Evolutionary conservation across 2,888 invertebrate genomes (phyloP), one percentile per base, ranked within the genome.

Genomic region (Julus scanicus): DNA sequence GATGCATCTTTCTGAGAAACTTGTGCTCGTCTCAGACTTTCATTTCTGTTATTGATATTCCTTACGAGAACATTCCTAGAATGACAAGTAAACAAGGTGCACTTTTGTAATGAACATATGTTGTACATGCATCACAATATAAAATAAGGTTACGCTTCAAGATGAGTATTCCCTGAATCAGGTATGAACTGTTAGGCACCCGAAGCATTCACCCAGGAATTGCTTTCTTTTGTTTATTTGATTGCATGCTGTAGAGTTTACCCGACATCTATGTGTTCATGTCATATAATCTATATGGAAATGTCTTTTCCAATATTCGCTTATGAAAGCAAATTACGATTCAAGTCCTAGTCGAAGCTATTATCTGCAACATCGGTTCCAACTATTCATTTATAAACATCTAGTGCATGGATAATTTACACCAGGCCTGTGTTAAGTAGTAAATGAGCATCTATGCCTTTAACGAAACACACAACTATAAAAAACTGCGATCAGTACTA

Each of bases 211-310:
- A 4, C 37, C 29, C 37, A 37, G 80, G 13, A 80, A 80, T 80
- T 80, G 80, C 80, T 80, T 80, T 80, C 80, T 80, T 80, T 80
- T 80, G 80, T 80, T 80, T 80, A 80, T 80, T 80, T 80, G 80
- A 80, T 80, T 80, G 80, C 80, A 80, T 3, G 80, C 37, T 8
- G 37, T 37, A 11, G 37, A 37, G 37, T 29, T 80, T 80, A 1
- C 29, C 2, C 80, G 11, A 37, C 37, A 37, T 80, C 37, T 37
- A 80, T 80, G 37, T 80, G 80, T 80, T 80, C 37, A 11, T 80
- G 80, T 80, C 80, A 80, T 80, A 80, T 37, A 80, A 80, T 80
- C 80, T 80, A 80, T 80, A 80, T 80, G 80, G 80, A 80, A 80
- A 80, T 80, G 80, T 80, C 37, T 80, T 80, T 80, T 80, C 80